phyloP scores from a whole-genome alignment of 2,113 vertebrate species.

The Ophthalmolycus amberensis region DNA sequence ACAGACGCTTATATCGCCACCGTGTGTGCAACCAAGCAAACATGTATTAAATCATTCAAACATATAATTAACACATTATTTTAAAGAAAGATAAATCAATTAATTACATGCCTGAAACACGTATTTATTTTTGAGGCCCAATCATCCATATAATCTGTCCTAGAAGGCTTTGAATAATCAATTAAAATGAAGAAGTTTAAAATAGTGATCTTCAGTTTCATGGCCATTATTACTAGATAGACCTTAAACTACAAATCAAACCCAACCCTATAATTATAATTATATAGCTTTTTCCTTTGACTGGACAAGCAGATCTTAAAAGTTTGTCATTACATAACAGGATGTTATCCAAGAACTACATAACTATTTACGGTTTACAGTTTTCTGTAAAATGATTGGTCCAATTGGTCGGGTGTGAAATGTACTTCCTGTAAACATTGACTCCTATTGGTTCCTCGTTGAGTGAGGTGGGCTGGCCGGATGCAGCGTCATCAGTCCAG shows the following conservation, averaged over 20 bases:
- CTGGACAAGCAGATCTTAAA: not conserved
- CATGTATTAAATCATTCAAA: not conserved
- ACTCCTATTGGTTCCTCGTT: slow-evolving; percentile 56
- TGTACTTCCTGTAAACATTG: slow-evolving; percentile 56
- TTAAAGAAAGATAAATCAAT: not conserved
- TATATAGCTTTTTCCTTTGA: too few species aligned
- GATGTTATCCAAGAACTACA: not conserved
- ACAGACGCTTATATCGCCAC: slow-evolving; percentile 6
- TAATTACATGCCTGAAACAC: not conserved
- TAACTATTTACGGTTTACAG: not conserved
- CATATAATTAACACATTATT: not conserved
- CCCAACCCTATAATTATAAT: not conserved
- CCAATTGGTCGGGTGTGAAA: slow-evolving; percentile 29
- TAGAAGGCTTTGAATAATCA: not conserved
- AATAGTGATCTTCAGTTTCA: not conserved
- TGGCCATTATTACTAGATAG: not conserved
- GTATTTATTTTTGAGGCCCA: not conserved
- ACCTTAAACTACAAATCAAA: not conserved
- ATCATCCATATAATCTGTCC: not conserved
- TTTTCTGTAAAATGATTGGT: slow-evolving; percentile 43
- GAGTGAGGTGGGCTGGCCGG: slow-evolving; percentile 31
- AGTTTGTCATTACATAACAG: not conserved
- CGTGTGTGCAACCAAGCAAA: not conserved
- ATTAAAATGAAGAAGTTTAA: not conserved
- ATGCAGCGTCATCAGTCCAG: slow-evolving; percentile 35